Evolutionary conservation across 1,140 invertebrate genomes (phyloP).

Genomic region (Epicauta chinensis): DNA sequence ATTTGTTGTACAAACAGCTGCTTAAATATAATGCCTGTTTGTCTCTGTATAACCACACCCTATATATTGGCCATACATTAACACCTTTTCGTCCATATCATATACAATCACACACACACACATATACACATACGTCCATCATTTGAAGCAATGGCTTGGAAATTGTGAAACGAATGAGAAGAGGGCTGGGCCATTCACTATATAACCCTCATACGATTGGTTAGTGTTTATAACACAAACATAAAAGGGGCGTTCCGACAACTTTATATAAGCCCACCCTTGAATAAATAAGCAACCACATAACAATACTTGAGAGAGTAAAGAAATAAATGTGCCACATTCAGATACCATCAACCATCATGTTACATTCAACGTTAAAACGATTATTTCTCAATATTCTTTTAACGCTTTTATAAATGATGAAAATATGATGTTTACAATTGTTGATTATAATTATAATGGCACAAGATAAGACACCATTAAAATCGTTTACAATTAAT

Average conservation of each 20-base stretch:
- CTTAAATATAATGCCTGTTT: background rate
- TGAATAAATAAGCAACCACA: slow-evolving; percentile 13
- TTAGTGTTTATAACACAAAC: slow-evolving; percentile 13
- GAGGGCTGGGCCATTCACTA: slow-evolving; percentile 19
- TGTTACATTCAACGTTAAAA: too few species aligned
- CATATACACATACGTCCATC: slow-evolving; percentile 5
- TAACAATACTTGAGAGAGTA: too few species aligned
- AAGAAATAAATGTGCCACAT: too few species aligned
- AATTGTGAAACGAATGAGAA: slow-evolving; percentile 8
- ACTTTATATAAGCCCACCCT: slow-evolving; percentile 26
- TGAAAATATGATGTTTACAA: too few species aligned
- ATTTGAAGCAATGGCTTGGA: slow-evolving; percentile 12
- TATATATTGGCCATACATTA: slow-evolving; percentile 7
- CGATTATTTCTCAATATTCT: too few species aligned
- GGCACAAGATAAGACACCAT: slow-evolving; percentile 46
- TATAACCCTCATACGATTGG: slow-evolving; percentile 20
- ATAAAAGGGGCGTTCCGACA: slow-evolving; percentile 14
- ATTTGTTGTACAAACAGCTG: slow-evolving; percentile 8
- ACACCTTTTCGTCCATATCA: background rate
- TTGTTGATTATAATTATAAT: slow-evolving; percentile 3
- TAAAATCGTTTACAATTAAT: slow-evolving; percentile 69
- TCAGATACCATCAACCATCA: too few species aligned
- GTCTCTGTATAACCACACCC: slow-evolving; percentile 6
- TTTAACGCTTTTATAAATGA: too few species aligned
- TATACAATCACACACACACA: too few species aligned